Conservation (phyloP, 1,140 invertebrate genomes). For the Aporrectodea caliginosa region DNA sequence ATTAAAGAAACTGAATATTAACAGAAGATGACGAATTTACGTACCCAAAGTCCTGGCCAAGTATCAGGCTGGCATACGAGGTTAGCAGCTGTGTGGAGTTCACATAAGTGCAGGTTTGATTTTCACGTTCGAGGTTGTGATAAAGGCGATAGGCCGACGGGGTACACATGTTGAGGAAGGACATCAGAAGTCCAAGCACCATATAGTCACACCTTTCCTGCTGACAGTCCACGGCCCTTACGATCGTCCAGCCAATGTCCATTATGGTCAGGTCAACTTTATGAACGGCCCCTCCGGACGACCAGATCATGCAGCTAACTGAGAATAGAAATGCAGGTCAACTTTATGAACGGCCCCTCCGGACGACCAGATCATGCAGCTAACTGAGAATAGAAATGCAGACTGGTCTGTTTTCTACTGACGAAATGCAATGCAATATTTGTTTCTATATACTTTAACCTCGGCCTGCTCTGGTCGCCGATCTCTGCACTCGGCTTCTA, state of each 20-base stretch:
- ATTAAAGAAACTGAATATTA: too few relatives aligned
- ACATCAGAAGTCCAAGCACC: slow-evolving; percentile 49
- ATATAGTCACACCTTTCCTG: slow-evolving; percentile 78
- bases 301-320: slow-evolving; percentile 94
- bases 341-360: slow-evolving; percentile 85
- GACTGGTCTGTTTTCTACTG: too few relatives aligned
- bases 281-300: slow-evolving; percentile 75
- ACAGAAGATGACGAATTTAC: too few relatives aligned
- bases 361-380: slow-evolving; percentile 86
- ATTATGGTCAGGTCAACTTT: slow-evolving; percentile 87
- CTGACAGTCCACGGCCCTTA: slow-evolving; percentile 76
- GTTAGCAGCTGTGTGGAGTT: background rate
- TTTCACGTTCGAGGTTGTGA: slow-evolving; percentile 28
- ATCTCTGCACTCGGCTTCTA: too few relatives aligned
- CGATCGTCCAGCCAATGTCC: slow-evolving; percentile 86
- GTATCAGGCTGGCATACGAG: background rate
- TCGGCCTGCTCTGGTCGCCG: too few relatives aligned
- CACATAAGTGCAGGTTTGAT: background rate
- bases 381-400: too few relatives aligned
- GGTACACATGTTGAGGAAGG: slow-evolving; percentile 44
- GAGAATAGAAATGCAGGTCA: slow-evolving; percentile 66
- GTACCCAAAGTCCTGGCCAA: slow-evolving; percentile 24
- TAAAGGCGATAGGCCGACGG: slow-evolving; percentile 49
- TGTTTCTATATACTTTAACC: too few relatives aligned
- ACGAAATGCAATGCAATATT: too few relatives aligned